A percentile compares a stretch with the other conserved stretches of the same genome.
These are phyloP conservation scores for Leptonema lineaticorne DNA, from an alignment of 1,140 invertebrate genomes.

Conservation along the genomic window DNA sequence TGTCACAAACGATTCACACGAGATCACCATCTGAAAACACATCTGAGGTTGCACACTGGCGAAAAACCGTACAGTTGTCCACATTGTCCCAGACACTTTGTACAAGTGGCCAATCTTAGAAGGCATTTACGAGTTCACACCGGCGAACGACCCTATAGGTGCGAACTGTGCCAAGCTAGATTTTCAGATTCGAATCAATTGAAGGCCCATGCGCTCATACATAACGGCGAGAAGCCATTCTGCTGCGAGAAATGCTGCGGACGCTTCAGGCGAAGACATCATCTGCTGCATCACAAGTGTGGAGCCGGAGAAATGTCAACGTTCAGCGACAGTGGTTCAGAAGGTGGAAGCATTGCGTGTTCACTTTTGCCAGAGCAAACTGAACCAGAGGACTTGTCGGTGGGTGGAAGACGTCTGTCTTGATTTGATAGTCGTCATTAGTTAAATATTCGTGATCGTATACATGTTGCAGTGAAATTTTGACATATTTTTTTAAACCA, in stretches of 20 bases:
- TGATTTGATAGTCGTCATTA: slow-evolving; percentile 1
- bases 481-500: too few relatives aligned
- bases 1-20: slow-evolving; percentile 95
- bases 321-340: slow-evolving; percentile 46
- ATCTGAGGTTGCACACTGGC: slow-evolving; percentile 89
- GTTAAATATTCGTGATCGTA: too few relatives aligned
- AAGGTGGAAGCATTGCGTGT: slow-evolving; percentile 36
- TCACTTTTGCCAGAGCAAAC: slow-evolving; percentile 75
- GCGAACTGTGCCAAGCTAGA: slow-evolving; percentile 81
- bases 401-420: slow-evolving; percentile 47
- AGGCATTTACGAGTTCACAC: slow-evolving; percentile 94
- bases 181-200: slow-evolving; percentile 94
- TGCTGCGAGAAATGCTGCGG: slow-evolving; percentile 74
- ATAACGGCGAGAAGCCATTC: slow-evolving; percentile 88
- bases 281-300: slow-evolving; percentile 84
- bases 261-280: slow-evolving; percentile 79
- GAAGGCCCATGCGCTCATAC: slow-evolving; percentile 87
- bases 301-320: slow-evolving; percentile 48
- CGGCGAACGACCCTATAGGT: slow-evolving; percentile 91
- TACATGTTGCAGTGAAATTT: too few relatives aligned
- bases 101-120: slow-evolving; percentile 91
- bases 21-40: slow-evolving; percentile 93
- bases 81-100: slow-evolving; percentile 88
- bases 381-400: slow-evolving; percentile 79
- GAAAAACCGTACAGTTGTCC: slow-evolving; percentile 91